Evolutionary conservation across 2,888 invertebrate species (phyloP).

Genomic region (Onchidella celtica): DNA sequence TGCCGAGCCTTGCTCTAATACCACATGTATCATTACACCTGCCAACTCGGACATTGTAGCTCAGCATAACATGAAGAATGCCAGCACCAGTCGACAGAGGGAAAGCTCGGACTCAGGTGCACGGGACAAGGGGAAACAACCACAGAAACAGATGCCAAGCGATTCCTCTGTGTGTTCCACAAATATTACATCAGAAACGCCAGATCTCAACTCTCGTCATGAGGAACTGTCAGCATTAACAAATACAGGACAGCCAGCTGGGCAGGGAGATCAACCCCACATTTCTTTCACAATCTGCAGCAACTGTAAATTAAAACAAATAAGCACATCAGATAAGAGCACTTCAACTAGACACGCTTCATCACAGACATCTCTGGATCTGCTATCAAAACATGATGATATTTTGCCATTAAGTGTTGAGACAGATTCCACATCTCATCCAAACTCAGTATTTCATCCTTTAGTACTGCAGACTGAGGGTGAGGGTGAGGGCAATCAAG

Average conservation of each 20-base stretch:
- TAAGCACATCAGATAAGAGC: background rate
- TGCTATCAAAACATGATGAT: background rate
- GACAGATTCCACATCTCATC: background rate
- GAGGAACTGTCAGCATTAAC: background rate
- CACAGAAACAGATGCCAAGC: background rate
- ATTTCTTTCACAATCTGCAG: background rate
- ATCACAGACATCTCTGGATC: background rate
- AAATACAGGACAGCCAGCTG: background rate
- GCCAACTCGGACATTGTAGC: background rate
- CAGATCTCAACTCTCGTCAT: background rate
- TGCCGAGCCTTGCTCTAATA: background rate
- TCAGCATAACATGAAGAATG: slow-evolving; percentile 23
- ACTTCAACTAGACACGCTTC: background rate
- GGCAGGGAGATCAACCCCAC: background rate
- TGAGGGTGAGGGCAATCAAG: background rate
- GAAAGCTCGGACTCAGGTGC: background rate
- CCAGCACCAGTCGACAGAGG: background rate
- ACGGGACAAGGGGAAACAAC: background rate
- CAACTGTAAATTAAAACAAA: background rate
- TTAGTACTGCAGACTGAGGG: no score
- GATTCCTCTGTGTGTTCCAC: background rate
- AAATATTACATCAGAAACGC: background rate
- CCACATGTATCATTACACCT: background rate
- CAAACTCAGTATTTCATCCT: background rate
- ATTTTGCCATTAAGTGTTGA: background rate